These are phyloP conservation scores for Drosophila navojoa DNA, from an alignment of 1,140 invertebrate species.

Conservation along the genomic window DNA sequence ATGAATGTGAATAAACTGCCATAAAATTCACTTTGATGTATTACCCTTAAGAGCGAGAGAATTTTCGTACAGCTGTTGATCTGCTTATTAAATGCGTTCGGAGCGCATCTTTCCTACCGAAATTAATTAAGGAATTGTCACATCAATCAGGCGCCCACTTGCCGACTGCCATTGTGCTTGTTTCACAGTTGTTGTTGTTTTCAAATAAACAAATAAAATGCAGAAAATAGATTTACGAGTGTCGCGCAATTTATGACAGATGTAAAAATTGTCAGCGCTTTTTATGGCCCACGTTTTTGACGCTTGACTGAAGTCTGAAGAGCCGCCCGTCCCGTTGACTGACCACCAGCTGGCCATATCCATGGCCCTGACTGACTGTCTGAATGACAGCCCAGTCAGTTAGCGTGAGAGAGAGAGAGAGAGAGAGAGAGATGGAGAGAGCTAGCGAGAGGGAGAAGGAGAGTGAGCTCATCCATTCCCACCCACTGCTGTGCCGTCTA, in stretches of 20 bases:
- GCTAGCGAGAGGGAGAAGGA: neutral
- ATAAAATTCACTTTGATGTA: slow-evolving; percentile 65
- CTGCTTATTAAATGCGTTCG: slow-evolving; percentile 63
- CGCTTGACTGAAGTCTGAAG: slow-evolving; percentile 43
- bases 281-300: slow-evolving; percentile 43
- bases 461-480: neutral
- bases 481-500: neutral
- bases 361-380: slow-evolving; percentile 53
- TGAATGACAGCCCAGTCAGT: slow-evolving; percentile 18
- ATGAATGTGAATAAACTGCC: slow-evolving; percentile 65
- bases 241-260: slow-evolving; percentile 73
- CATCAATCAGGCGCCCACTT: slow-evolving; percentile 77
- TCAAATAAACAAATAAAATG: slow-evolving; percentile 80
- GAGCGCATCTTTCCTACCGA: slow-evolving; percentile 44
- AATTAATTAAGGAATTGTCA: slow-evolving; percentile 80
- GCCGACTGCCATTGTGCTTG: slow-evolving; percentile 20
- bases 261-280: slow-evolving; percentile 71
- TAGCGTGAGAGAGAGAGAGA: neutral
- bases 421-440: neutral
- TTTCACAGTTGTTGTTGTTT: slow-evolving; percentile 27
- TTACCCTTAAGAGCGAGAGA: slow-evolving; percentile 47
- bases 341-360: slow-evolving; percentile 54
- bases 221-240: slow-evolving; percentile 77
- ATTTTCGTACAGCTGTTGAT: slow-evolving; percentile 37
- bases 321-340: slow-evolving; percentile 3